Evolutionary conservation across 2,797 vertebrate species (phyloP).

Genomic region (Aythya fuligula): DNA sequence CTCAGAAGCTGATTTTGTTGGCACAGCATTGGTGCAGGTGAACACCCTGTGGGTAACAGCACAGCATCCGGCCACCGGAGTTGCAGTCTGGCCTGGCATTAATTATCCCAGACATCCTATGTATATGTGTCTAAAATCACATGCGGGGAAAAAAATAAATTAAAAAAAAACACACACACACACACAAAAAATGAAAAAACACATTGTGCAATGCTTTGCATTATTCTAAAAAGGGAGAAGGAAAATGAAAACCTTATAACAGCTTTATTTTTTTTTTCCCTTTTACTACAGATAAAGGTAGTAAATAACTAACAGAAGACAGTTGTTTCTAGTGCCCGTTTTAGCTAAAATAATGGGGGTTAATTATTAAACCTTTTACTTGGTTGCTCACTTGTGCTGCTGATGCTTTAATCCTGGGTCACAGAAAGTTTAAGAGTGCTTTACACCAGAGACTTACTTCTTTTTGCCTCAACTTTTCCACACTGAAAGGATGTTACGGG

Average conservation of each 20-base stretch:
- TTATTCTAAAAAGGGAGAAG: conserved; percentile 17
- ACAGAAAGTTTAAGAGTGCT: conserved; percentile 77
- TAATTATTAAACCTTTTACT: conserved; percentile 82
- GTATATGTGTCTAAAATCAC: neutral
- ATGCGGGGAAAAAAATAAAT: neutral
- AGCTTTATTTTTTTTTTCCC: neutral
- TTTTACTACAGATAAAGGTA: conserved; percentile 3
- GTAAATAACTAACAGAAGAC: conserved; percentile 73
- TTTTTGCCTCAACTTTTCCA: conserved; percentile 63
- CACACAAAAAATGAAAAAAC: too few relatives aligned
- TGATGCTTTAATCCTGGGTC: conserved; percentile 74
- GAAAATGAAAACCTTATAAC: neutral
- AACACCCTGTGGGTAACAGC: neutral
- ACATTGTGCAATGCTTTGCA: neutral
- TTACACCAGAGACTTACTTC: conserved; percentile 51
- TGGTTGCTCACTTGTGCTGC: conserved; percentile 56
- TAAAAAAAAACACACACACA: neutral
- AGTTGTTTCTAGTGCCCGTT: conserved; percentile 45
- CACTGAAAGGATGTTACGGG: conserved; percentile 79
- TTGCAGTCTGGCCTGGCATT: neutral
- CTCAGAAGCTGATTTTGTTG: neutral
- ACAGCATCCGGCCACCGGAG: fast-evolving
- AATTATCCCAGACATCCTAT: neutral
- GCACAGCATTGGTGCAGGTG: too few relatives aligned
- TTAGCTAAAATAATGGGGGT: conserved; percentile 71